Conservation (phyloP, 1,140 invertebrate genomes). For the Diachasmimorpha longicaudata region DNA sequence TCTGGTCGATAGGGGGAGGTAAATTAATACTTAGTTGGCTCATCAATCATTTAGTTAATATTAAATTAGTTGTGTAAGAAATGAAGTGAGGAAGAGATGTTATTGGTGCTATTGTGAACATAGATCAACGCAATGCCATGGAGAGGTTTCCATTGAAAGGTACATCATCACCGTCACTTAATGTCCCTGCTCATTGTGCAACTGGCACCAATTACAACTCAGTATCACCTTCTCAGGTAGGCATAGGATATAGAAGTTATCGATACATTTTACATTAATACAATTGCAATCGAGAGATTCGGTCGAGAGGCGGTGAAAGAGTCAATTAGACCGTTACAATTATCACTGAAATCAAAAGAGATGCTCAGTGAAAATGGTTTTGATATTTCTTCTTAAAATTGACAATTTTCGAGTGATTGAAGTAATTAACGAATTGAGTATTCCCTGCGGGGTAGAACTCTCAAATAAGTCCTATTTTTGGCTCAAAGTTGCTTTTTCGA, state of each 20-base stretch:
- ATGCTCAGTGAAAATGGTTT: too few species aligned
- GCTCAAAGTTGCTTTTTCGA: too few species aligned
- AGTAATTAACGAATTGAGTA: too few species aligned
- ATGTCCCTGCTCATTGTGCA: slow-evolving; percentile 48
- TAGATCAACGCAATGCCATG: slow-evolving; percentile 55
- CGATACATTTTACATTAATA: slow-evolving; percentile 1
- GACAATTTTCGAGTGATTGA: too few species aligned
- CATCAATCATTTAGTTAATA: background rate
- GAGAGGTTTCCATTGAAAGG: slow-evolving; percentile 63
- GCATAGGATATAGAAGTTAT: slow-evolving; percentile 33
- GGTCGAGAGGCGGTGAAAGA: background rate
- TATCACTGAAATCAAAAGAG: too few species aligned
- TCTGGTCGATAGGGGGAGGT: too few species aligned
- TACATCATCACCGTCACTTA: slow-evolving; percentile 51
- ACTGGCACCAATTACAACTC: slow-evolving; percentile 56
- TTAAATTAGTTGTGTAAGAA: background rate
- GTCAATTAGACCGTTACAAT: background rate
- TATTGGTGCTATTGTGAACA: slow-evolving; percentile 30
- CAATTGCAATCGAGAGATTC: slow-evolving; percentile 19
- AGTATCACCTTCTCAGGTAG: slow-evolving; percentile 56
- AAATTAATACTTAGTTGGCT: too few species aligned
- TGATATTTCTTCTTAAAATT: too few species aligned
- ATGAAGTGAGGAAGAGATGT: slow-evolving; percentile 12
- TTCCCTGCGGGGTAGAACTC: too few species aligned
- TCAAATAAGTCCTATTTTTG: too few species aligned